Evolutionary conservation across 2,797 vertebrate species (phyloP).

Genomic region (Lerista edwardsae): DNA sequence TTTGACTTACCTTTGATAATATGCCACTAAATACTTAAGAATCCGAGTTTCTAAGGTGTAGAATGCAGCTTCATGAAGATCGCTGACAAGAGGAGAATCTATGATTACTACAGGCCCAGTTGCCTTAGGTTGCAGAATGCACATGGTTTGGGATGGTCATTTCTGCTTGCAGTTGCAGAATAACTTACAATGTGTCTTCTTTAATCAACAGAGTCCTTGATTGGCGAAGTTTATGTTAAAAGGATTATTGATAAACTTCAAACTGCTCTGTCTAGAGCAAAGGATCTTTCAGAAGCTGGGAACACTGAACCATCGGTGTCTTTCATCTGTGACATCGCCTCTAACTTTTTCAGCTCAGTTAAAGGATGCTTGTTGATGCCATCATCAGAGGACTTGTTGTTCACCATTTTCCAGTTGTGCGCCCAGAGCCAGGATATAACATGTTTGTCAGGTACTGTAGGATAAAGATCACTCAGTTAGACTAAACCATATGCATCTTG

Average conservation of each 20-base stretch:
- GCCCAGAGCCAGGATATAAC: slow-evolving; percentile 86
- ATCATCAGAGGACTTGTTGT: slow-evolving; percentile 91
- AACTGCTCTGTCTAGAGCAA: slow-evolving; percentile 87
- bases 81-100: not conserved
- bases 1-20: not conserved
- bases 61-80: not conserved
- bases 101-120: not conserved
- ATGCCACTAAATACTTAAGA: not conserved
- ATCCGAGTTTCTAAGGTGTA: not conserved
- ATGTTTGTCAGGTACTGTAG: slow-evolving; percentile 84
- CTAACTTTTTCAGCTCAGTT: slow-evolving; percentile 91
- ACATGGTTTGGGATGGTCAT: not conserved
- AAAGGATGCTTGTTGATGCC: slow-evolving; percentile 87
- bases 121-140: not conserved
- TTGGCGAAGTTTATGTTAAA: slow-evolving; percentile 88
- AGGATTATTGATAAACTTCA: slow-evolving; percentile 93
- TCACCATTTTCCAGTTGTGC: slow-evolving; percentile 92
- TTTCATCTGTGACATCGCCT: slow-evolving; percentile 92
- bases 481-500: not conserved
- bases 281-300: slow-evolving; percentile 87
- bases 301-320: slow-evolving; percentile 88
- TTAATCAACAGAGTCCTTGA: slow-evolving; percentile 84
- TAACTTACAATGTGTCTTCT: slow-evolving; percentile 19
- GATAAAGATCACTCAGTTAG: not conserved
- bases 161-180: slow-evolving; percentile 5